Evolutionary conservation across 92 coral and sea anemone species (phyloP).

Genomic region (Nematostella vectensis): DNA sequence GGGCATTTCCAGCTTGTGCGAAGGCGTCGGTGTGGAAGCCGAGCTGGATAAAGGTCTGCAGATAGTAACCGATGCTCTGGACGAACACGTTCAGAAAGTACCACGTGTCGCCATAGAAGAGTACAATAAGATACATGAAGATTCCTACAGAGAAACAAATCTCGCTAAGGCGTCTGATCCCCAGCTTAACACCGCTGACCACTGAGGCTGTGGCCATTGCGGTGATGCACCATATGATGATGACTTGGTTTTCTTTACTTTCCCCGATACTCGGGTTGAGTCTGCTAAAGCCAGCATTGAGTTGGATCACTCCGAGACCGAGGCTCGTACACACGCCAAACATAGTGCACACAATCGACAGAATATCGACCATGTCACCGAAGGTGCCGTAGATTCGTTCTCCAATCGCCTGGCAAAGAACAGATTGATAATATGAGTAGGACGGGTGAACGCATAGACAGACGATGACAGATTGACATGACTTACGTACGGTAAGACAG

Average conservation of each 20-base stretch:
- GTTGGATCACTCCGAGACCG: slow-evolving; percentile 82
- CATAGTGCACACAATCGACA: slow-evolving; percentile 23
- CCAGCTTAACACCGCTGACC: slow-evolving; percentile 69
- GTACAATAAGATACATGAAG: slow-evolving; percentile 60
- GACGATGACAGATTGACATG: too few relatives aligned
- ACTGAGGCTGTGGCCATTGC: slow-evolving; percentile 81
- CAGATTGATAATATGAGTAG: not conserved
- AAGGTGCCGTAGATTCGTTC: slow-evolving; percentile 63
- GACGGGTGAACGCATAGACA: too few relatives aligned
- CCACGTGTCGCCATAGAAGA: slow-evolving; percentile 82
- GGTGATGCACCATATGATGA: slow-evolving; percentile 83
- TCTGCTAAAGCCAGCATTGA: slow-evolving; percentile 57
- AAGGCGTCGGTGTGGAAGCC: slow-evolving; percentile 7
- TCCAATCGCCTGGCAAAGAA: slow-evolving; percentile 57
- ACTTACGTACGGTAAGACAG: too few relatives aligned
- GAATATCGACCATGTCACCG: slow-evolving; percentile 75
- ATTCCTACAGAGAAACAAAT: slow-evolving; percentile 73
- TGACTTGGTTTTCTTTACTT: slow-evolving; percentile 44
- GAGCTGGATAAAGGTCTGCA: slow-evolving; percentile 68
- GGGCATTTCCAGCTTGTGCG: slow-evolving; percentile 24
- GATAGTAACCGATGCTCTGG: slow-evolving; percentile 38
- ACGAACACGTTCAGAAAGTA: slow-evolving; percentile 56
- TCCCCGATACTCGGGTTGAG: slow-evolving; percentile 43
- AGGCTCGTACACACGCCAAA: slow-evolving; percentile 95
- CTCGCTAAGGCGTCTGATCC: slow-evolving; percentile 83